Evolutionary conservation across 1,140 invertebrate genomes (phyloP), one percentile per base, ranked within the genome.

Genomic region (Cheumatopsyche charites): DNA sequence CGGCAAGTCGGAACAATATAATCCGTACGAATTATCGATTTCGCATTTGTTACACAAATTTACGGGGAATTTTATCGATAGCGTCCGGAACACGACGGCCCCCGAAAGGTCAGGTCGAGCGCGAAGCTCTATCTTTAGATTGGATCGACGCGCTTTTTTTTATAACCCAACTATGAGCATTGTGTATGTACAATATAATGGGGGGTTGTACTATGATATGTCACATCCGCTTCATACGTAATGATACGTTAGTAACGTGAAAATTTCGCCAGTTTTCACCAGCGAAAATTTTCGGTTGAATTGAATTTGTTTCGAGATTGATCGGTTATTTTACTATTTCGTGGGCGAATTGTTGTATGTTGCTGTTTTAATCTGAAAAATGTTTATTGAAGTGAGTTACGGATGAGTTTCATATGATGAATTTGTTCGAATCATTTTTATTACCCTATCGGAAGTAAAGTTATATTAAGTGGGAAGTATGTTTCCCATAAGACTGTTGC

Each of bases 41-140:
- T 58, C 55, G 55, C 55, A 58, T 58, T 58, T 58, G 55, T 58
- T 58, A 58, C 55, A 58, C 55, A 26, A 58, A 58, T 58, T 58
- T 58, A 58, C 55, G 55, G 55, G 55, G 25, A 58, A 58, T 58
- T 58, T 58, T 58, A 58, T 58, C 55, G 55, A 58, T 58, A 58
- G 23, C 55, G 55, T 58, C 55, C 47, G 43, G 43, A 45, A 45
- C 19, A 52, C 49, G 49, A 9, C 49, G 47, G 6, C 17, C 17
- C 55, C 23, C 55, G 23, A 58, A 58, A 58, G 55, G 55, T 58
- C 55, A 58, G 55, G 55, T 58, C 13, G 55, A 58, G 55, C 55
- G 55, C 23, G 55, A 58, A 58, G 55, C 55, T 58, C 55, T 58
- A 58, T 58, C 55, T 58, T 58, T 58, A 58, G 55, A 58, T 58